These are phyloP conservation scores for Cataglyphis livida DNA, from an alignment of 2,888 invertebrate genomes.

Conservation along the genomic window DNA sequence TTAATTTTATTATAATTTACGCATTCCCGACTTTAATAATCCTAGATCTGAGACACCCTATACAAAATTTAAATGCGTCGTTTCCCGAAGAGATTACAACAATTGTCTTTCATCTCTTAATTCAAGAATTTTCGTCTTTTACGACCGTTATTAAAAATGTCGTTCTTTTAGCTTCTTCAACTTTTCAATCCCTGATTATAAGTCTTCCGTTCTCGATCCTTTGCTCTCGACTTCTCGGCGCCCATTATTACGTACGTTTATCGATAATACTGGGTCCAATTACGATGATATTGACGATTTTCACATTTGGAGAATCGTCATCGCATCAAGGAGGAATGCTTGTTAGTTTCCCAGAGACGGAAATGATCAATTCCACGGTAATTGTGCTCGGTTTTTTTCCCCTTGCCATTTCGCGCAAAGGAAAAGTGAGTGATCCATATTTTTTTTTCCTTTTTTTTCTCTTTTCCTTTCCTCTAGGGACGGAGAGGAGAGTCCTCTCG, in stretches of 20 bases:
- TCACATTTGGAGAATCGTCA: slow-evolving; percentile 44
- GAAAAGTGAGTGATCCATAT: slow-evolving; percentile 3
- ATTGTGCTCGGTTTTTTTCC: background rate
- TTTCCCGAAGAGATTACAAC: slow-evolving; percentile 18
- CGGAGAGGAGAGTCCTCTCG: slow-evolving; percentile 29
- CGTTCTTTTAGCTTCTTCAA: slow-evolving; percentile 25
- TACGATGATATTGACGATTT: slow-evolving; percentile 33
- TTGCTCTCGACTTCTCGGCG: slow-evolving; percentile 16
- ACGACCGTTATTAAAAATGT: slow-evolving; percentile 37
- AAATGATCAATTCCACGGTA: background rate
- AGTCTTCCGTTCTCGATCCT: slow-evolving; percentile 30
- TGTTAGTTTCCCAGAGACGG: slow-evolving; percentile 34
- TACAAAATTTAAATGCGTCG: background rate
- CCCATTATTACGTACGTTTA: slow-evolving; percentile 47
- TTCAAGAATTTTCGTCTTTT: slow-evolving; percentile 26
- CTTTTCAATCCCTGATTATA: slow-evolving; percentile 35
- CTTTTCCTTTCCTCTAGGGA: background rate
- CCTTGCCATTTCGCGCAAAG: background rate
- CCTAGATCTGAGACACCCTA: background rate
- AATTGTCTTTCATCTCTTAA: slow-evolving; percentile 16
- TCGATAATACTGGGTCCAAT: slow-evolving; percentile 41
- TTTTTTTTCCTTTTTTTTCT: background rate
- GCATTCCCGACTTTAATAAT: too few relatives aligned
- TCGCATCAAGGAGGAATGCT: slow-evolving; percentile 31
- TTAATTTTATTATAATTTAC: background rate